Conservation (phyloP, 2,113 vertebrate genomes). For the Triplophysa rosa region DNA sequence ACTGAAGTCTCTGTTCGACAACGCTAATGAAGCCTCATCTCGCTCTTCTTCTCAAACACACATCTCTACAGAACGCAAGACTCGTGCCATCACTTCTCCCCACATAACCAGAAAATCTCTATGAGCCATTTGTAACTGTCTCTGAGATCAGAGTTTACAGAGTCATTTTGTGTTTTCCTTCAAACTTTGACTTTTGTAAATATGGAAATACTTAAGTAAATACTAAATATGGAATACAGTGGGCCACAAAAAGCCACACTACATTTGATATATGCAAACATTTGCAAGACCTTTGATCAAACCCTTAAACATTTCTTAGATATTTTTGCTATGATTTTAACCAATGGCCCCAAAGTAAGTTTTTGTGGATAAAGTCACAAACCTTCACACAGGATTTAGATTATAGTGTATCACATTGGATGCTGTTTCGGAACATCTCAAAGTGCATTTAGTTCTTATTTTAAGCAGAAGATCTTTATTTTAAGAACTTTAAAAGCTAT, state of each 20-base stretch:
- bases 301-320: background rate
- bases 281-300: background rate
- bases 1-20: constrained; percentile 25
- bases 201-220: background rate
- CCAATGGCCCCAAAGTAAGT: too few species aligned
- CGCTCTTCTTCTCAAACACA: constrained; percentile 19
- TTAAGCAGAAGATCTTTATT: background rate
- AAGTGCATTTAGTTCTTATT: background rate
- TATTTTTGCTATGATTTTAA: background rate
- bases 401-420: too few species aligned
- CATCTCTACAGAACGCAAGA: background rate
- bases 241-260: too few species aligned
- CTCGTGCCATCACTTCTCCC: background rate
- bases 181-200: background rate
- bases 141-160: background rate
- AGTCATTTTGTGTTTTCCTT: constrained; percentile 1
- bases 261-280: background rate
- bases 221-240: background rate
- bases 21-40: background rate
- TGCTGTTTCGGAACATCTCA: too few species aligned
- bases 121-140: background rate
- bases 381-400: too few species aligned
- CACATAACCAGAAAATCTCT: background rate
- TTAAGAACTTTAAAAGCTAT: background rate
- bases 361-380: too few species aligned